These are phyloP conservation scores for Aphelenchoides besseyi DNA, from an alignment of 1,140 invertebrate species.

Conservation along the genomic window DNA sequence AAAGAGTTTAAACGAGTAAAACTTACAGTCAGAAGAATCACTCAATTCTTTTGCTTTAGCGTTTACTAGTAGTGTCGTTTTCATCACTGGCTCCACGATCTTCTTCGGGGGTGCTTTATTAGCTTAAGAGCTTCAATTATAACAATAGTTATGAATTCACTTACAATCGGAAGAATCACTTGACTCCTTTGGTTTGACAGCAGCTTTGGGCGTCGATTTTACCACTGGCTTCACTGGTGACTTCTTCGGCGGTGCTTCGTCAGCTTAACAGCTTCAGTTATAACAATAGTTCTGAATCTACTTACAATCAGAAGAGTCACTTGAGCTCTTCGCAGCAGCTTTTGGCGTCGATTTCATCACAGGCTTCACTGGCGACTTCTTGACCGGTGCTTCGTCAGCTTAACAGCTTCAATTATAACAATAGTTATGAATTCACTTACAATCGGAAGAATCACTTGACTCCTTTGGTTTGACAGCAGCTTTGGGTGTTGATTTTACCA, in stretches of 20 bases:
- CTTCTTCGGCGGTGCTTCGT: background rate
- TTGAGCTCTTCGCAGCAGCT: background rate
- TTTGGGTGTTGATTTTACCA: no score
- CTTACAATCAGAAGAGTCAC: background rate
- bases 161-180: background rate
- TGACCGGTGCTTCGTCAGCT: background rate
- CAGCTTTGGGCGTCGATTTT: background rate
- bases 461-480: no score
- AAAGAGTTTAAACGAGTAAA: background rate
- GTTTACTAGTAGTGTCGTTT: background rate
- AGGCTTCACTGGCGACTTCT: background rate
- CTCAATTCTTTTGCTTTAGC: background rate
- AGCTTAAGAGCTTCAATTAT: slow-evolving; percentile 11
- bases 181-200: background rate
- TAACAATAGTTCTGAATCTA: background rate
- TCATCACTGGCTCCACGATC: background rate
- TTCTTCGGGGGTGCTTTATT: background rate
- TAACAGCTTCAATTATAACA: no score
- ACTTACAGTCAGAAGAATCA: background rate
- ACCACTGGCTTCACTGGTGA: background rate
- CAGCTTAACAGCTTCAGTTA: background rate
- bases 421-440: no score
- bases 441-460: no score
- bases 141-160: slow-evolving; percentile 6
- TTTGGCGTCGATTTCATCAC: background rate